Evolutionary conservation across 2,113 vertebrate species (phyloP), one percentile per base, ranked within the genome.

Genomic region (Cyphomyrus discorhynchus): DNA sequence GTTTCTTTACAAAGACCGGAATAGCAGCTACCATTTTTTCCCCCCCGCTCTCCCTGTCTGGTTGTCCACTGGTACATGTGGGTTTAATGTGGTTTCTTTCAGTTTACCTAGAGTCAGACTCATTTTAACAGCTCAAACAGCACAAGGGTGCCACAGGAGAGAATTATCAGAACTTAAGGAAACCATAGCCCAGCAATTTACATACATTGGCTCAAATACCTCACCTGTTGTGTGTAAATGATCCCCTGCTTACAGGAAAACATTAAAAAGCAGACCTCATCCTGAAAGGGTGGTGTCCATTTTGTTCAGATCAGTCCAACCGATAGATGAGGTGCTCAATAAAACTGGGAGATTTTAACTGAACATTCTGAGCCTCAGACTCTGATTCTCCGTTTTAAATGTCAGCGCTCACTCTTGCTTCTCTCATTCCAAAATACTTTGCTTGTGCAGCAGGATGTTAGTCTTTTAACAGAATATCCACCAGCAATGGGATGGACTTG

Each of bases 401-500:
- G 19, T 52, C 66, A 88, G 6, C 9, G n/a, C 31, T 82, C 88
- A 82, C 70, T 45, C 66, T 19, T 39, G 70, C 70, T 50, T 77
- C 88, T 82, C 50, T 66, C 70, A 83, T 89, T 89, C 31, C 31
- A 42, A 47, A 53, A 89, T 82, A 42, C 49, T 53, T 74, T 83
- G 47, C 74, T 89, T 52, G 6, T 89, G 49, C 19, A 56, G 27
- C 74, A 53, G 49, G 85, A 27, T 87, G 82, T 47, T 52, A 35
- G 9, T 52, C 91, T 88, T 35, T 27, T 77, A 53, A 11, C 90
- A 70, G 90, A 86, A 74, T 91, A 50, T 82, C 91, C 84, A 93
- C 92, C 92, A 92, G 82, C 88, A 52, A 90, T 49, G 89, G 87
- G 89, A 88, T 90, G 46, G 88, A 90, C 91, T 89, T 91, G 92